A percentile compares a stretch with the other conserved stretches of the same genome.
phyloP scores from a whole-genome alignment of 2,113 vertebrate genomes.

The Prunella fulvescens region DNA sequence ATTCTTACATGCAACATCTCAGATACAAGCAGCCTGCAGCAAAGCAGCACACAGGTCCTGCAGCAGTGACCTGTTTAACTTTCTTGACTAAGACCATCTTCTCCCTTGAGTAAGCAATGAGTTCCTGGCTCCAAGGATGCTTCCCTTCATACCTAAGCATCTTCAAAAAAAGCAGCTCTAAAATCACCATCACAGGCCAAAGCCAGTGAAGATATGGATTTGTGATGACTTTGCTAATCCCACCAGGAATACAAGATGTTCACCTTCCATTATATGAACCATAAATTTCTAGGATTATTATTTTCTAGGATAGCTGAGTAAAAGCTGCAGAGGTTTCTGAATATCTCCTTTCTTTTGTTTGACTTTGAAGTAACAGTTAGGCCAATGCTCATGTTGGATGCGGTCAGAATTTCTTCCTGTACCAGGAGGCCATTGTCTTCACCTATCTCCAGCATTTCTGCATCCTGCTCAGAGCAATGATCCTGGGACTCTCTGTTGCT shows the following conservation, averaged over 20 bases:
- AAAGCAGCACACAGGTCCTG: background rate
- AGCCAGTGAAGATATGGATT: background rate
- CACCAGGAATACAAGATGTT: background rate
- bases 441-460: background rate
- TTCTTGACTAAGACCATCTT: background rate
- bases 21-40: background rate
- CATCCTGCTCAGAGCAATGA: background rate
- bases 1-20: background rate
- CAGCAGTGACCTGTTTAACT: background rate
- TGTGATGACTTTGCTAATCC: background rate
- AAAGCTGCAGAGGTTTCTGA: background rate
- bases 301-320: background rate
- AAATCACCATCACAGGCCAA: background rate
- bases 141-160: background rate
- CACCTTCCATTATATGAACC: background rate
- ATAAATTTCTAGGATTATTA: background rate
- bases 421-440: too few species aligned
- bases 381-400: too few species aligned
- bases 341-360: background rate
- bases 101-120: accelerated
- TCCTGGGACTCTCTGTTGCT: background rate
- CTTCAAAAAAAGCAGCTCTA: background rate
- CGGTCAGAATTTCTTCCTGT: too few species aligned
- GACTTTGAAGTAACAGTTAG: too few species aligned
- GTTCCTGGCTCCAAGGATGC: background rate